phyloP scores from a whole-genome alignment of 2,888 invertebrate genomes.

The Chloroclystis v-ata region DNA sequence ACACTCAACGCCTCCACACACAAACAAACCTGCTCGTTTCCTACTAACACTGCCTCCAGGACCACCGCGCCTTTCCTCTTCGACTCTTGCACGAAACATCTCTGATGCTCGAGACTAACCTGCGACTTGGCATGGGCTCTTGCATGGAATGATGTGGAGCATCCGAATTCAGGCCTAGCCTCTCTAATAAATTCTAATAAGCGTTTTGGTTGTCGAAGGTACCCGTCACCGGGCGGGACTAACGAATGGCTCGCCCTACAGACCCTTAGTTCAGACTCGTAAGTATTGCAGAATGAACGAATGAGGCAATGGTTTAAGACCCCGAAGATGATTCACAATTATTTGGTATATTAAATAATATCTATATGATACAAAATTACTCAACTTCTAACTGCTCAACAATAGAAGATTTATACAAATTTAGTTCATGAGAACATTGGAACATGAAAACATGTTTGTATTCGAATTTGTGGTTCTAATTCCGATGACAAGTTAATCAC shows the following conservation, averaged over 20 bases:
- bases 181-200: constrained; percentile 57
- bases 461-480: no score
- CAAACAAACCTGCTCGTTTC: constrained; percentile 74
- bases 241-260: constrained; percentile 79
- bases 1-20: constrained; percentile 72
- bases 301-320: not conserved
- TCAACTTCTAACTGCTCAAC: no score
- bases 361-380: no score
- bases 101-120: no score
- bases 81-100: no score
- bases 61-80: constrained; percentile 40
- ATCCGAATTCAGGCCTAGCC: no score
- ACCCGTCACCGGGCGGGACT: constrained; percentile 77
- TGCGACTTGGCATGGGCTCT: not conserved
- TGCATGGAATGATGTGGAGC: constrained; percentile 15
- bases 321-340: no score
- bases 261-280: constrained; percentile 77
- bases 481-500: no score
- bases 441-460: no score
- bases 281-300: constrained; percentile 52
- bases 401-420: no score
- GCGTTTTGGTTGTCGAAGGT: constrained; percentile 79
- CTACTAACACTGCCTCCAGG: constrained; percentile 66
- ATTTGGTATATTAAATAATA: no score
- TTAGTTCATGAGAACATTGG: no score